Conservation (phyloP, 2,113 vertebrate species). For the Varanus komodoensis region DNA sequence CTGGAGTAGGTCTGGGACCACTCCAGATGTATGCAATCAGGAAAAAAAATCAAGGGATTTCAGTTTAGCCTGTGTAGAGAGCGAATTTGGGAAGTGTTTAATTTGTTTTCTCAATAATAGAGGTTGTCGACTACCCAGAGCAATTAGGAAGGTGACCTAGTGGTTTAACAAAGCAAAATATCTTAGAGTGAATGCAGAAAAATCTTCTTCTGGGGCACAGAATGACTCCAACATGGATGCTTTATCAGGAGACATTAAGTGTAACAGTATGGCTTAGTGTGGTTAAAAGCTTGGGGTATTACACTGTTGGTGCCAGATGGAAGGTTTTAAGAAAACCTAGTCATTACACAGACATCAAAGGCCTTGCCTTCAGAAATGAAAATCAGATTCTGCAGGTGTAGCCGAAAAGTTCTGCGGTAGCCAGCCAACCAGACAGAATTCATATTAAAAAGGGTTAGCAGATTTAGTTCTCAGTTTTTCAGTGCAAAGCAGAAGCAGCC, state of each 20-base stretch:
- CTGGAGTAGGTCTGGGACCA: slow-evolving; percentile 15
- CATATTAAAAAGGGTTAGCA: not conserved
- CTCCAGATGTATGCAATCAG: slow-evolving; percentile 46
- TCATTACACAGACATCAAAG: slow-evolving; percentile 44
- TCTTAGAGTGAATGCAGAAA: slow-evolving; percentile 47
- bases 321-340: slow-evolving; percentile 56
- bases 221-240: slow-evolving; percentile 61
- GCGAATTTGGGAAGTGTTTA: slow-evolving; percentile 47
- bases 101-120: slow-evolving; percentile 43
- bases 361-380: slow-evolving; percentile 57
- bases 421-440: not conserved
- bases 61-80: slow-evolving; percentile 63
- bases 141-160: slow-evolving; percentile 43
- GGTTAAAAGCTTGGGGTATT: slow-evolving; percentile 46
- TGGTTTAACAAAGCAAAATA: slow-evolving; percentile 40
- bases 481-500: not conserved
- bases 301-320: slow-evolving; percentile 54
- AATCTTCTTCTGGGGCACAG: slow-evolving; percentile 56
- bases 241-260: slow-evolving; percentile 58
- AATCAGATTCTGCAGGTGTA: slow-evolving; percentile 42
- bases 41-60: slow-evolving; percentile 45
- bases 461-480: slow-evolving; percentile 1
- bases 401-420: not conserved
- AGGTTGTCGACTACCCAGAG: slow-evolving; percentile 49
- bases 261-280: slow-evolving; percentile 67